A percentile compares a stretch with the other conserved stretches of the same genome.
Conservation (phyloP, 2,888 invertebrate genomes). For the Digitonthophagus gazella region DNA sequence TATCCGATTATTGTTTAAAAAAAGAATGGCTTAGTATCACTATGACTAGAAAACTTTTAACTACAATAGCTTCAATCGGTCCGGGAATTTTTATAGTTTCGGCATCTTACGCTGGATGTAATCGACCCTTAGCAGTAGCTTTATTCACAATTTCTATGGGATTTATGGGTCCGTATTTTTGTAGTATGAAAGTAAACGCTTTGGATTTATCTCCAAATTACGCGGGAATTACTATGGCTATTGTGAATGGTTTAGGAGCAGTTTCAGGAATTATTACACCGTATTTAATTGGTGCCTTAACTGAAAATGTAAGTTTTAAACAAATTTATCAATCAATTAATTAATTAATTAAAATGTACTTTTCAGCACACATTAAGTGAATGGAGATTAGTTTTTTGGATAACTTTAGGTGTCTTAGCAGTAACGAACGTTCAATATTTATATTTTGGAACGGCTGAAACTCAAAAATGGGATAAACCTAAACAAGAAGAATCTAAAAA, state of each 20-base stretch:
- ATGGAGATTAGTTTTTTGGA: conserved; percentile 12
- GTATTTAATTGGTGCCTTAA: conserved; percentile 6
- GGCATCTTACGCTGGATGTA: conserved; percentile 8
- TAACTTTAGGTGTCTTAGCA: conserved; percentile 1
- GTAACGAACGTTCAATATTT: conserved; percentile 11
- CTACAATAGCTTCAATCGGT: conserved; percentile 49
- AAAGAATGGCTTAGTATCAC: conserved; percentile 57
- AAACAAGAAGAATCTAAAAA: neutral
- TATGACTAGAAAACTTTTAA: conserved; percentile 7
- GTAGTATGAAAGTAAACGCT: conserved; percentile 11
- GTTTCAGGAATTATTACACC: conserved; percentile 3
- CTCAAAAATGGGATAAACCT: conserved; percentile 64
- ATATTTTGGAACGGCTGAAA: conserved; percentile 67
- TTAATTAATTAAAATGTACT: neutral
- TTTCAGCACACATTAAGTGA: conserved; percentile 3
- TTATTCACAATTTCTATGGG: conserved; percentile 5
- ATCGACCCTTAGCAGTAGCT: neutral
- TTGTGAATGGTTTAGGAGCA: conserved; percentile 4
- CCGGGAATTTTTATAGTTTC: conserved; percentile 63
- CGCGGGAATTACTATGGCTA: conserved; percentile 6
- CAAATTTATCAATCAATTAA: neutral
- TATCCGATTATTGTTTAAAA: conserved; percentile 68
- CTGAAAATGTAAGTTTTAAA: conserved; percentile 10
- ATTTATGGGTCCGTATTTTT: conserved; percentile 56
- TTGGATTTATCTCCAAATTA: conserved; percentile 8